Evolutionary conservation across 1,140 invertebrate genomes (phyloP), one percentile per base, ranked within the genome.

Genomic region (Papilio machaon): DNA sequence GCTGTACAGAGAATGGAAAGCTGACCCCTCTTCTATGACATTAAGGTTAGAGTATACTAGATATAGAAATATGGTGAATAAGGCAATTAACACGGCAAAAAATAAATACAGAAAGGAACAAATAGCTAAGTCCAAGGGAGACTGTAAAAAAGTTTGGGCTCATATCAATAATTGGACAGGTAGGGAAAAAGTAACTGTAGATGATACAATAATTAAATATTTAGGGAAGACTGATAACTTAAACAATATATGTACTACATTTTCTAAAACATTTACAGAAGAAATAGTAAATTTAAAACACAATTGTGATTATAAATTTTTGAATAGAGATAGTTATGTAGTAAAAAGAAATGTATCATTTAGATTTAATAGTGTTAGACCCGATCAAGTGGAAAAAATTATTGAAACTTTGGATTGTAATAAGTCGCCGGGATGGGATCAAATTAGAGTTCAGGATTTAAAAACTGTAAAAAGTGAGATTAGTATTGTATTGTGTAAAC

Each of bases 261-360:
- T 84, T 80, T 67, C 70, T 19, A 38, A 81, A 43, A 82, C 79
- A 1, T 85, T 85, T 74, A 85, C 84, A 5, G 60, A 43, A 7
- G 84, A 85, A 79, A 85, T 85, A 43, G n/a, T 70, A 67, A 49
- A 75, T 52, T 77, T 84, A 58, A 85, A 83, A 82, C 84, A 85
- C 79, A 8, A 49, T 5, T 83, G 84, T 83, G 23, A 64, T 2
- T 75, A 38, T 6, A 49, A 52, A 35, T 85, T 85, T 75, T 30
- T 82, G 17, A 49, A 82, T 30, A 76, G 82, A 67, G 19, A 58
- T 5, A 15, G 11, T 15, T 82, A 82, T 78, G 19, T 78, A 2
- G n/a, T 23, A 0, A 43, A 79, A 78, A 75, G 78, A 74, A 79
- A 64, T 73, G 78, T 84, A 15, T 80, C 35, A 9, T 85, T 83